These are phyloP conservation scores for Heterotis niloticus DNA, from an alignment of 2,113 vertebrate species.

Conservation along the genomic window DNA sequence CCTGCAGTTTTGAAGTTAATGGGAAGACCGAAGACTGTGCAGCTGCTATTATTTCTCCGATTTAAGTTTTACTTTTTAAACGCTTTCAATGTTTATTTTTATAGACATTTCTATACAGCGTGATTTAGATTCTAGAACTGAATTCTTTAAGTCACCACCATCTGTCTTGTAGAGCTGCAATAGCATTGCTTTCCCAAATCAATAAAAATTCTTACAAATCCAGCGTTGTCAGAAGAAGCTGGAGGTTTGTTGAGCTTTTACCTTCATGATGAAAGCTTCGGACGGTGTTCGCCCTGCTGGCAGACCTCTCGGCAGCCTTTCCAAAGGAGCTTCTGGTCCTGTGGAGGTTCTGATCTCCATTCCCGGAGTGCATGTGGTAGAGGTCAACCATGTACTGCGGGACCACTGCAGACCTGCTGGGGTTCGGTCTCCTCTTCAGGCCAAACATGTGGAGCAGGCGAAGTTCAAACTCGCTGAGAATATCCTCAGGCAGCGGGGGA, in stretches of 20 bases:
- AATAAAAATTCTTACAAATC: too few relatives aligned
- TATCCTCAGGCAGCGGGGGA: slow-evolving; percentile 67
- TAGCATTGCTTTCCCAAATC: too few relatives aligned
- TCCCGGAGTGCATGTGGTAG: slow-evolving; percentile 68
- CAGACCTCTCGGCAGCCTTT: slow-evolving; percentile 64
- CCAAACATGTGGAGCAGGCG: slow-evolving; percentile 81
- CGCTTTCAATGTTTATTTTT: too few relatives aligned
- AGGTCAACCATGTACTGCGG: slow-evolving; percentile 80
- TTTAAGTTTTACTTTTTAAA: too few relatives aligned
- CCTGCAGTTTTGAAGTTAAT: too few relatives aligned
- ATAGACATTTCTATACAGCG: too few relatives aligned
- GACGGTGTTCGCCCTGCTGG: slow-evolving; percentile 78
- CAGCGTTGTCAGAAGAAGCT: neutral
- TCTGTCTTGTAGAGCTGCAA: too few relatives aligned
- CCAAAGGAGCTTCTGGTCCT: slow-evolving; percentile 48
- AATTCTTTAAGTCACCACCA: too few relatives aligned
- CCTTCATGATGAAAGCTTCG: slow-evolving; percentile 84
- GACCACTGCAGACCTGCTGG: slow-evolving; percentile 70
- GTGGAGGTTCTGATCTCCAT: slow-evolving; percentile 60
- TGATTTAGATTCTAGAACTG: too few relatives aligned
- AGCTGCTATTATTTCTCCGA: too few relatives aligned
- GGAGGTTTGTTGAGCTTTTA: slow-evolving; percentile 44
- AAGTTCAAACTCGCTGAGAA: slow-evolving; percentile 75
- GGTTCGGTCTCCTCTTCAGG: slow-evolving; percentile 74
- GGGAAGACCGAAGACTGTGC: too few relatives aligned